Evolutionary conservation across 2,888 invertebrate species (phyloP), one percentile per base, ranked within the genome.

Genomic region (Congeria kusceri): DNA sequence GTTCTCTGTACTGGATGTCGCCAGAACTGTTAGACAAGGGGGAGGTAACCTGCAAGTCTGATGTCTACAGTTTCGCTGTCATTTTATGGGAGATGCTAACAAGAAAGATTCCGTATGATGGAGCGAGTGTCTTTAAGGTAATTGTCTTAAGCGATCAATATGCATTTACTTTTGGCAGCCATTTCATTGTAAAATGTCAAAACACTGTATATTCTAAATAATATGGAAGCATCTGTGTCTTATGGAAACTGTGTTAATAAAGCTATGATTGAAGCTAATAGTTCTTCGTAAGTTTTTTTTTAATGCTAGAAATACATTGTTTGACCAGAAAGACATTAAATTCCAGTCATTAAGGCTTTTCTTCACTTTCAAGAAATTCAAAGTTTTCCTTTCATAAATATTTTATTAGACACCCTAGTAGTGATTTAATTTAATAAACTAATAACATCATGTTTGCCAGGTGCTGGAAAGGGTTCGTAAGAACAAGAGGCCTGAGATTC

Each of bases 41-140:
- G 83, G 91, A 91, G 68, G 81, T 92, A 57, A 90, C 89, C 63
- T 64, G 86, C 3, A 91, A 92, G 75, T 88, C 91, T 27, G 92
- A 92, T 77, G 91, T 92, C 7, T 92, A 90, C 85, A 92, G 92
- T 73, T 92, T 90, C 84, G 91, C 86, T 0, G 80, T 92, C 25
- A 88, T 92, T 23, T 83, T 92, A 47, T 92, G 92, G 92, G 92
- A 92, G 82, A 92, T 92, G 92, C 68, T 91, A 64, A 90, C 92
- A 0, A 85, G 91, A 66, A 66, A 88, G 67, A 79, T 81, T 46
- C 92, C 92, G 3, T 92, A 92, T 75, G 80, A 87, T 29, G 88
- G 87, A 28, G 87, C 86, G 66, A 87, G 89, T 29, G 85, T 90
- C 23, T 92, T 89, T 76, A 91, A 92, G 91, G 92, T 92, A 74